phyloP scores from a whole-genome alignment of 2,888 invertebrate species.

The Polydrusus cervinus region DNA sequence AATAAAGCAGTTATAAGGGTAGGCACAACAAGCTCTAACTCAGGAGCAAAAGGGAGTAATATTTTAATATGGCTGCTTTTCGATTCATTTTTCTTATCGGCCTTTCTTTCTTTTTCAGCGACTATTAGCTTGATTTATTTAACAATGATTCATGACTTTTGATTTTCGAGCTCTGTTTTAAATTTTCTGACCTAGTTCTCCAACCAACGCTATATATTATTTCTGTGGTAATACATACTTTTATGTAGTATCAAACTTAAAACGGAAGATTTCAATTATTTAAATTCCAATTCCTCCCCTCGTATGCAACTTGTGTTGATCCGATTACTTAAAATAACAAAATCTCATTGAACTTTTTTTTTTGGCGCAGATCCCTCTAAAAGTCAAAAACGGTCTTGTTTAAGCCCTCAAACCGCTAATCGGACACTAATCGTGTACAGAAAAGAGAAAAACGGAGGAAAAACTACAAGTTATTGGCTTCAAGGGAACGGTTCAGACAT shows the following conservation, averaged over 20 bases:
- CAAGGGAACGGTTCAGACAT: slow-evolving; percentile 31
- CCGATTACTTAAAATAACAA: no score
- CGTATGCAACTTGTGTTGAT: no score
- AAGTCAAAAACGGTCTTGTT: slow-evolving; percentile 29
- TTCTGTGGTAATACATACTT: neutral
- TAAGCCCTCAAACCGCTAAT: slow-evolving; percentile 45
- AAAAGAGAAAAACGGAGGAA: slow-evolving; percentile 35
- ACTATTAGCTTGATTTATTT: slow-evolving; percentile 20
- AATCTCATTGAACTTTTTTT: slow-evolving; percentile 19
- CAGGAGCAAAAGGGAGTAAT: slow-evolving; percentile 17
- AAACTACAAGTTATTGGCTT: slow-evolving; percentile 43
- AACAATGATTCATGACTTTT: slow-evolving; percentile 13
- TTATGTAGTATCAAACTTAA: no score
- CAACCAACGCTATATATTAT: neutral
- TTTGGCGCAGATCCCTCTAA: slow-evolving; percentile 29
- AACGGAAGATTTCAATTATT: no score
- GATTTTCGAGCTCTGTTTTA: slow-evolving; percentile 5
- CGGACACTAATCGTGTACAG: slow-evolving; percentile 46
- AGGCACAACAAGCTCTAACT: slow-evolving; percentile 29
- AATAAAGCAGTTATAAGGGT: slow-evolving; percentile 34
- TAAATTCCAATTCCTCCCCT: no score
- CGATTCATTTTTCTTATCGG: slow-evolving; percentile 15
- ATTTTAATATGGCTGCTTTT: slow-evolving; percentile 20
- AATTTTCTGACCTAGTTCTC: slow-evolving; percentile 7
- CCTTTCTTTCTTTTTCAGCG: slow-evolving; percentile 11